Base-by-base conservation (phyloP, 2,797 vertebrate species). In the Microctenopoma lineatum region DNA sequence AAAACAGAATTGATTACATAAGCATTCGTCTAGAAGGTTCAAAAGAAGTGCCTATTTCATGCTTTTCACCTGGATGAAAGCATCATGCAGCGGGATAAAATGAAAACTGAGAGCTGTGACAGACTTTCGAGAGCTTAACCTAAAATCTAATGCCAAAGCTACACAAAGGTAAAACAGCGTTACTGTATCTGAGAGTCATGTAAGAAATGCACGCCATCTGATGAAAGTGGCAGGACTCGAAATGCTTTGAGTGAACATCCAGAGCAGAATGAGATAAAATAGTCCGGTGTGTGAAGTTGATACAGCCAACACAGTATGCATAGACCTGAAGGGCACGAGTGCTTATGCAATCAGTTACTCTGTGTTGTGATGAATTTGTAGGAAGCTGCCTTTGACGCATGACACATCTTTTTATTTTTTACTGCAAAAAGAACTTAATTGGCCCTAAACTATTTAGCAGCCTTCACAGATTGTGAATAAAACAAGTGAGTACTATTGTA, bases 301-400 rank as follows among this genome's bases (percentile, higher is more conserved):
- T 25, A 38, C 6, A 42, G 34, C 42, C 15, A 34, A 26, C 29
- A 32, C 29, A 32, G 29, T 46, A 42, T 15, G 55, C 13, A 48
- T 1, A 11, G 2, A 42, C 65, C 16, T 8, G 41, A 45, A 38
- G 16, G 16, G 13, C 7, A 29, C 4, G 3, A n/a, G 21, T 14
- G 39, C 42, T 36, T 41, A 4, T 52, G 48, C 42, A 72, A n/a
- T 69, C 57, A 66, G 4, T 38, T 61, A 13, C 25, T 54, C 60
- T 60, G 36, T 62, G 38, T 50, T 48, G 36, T 44, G 32, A n/a
- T 56, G 16, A 25, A 39, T 39, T 39, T 39, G 7, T 34, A 34
- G 1, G 9, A 8, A 34, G 1, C 32, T 34, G 7, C 9, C 45
- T 56, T 42, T 44, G 52, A 70, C 42, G 41, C 9, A 26, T 10